phyloP scores from a whole-genome alignment of 1,140 invertebrate genomes.

The Drosophila tsacasi region DNA sequence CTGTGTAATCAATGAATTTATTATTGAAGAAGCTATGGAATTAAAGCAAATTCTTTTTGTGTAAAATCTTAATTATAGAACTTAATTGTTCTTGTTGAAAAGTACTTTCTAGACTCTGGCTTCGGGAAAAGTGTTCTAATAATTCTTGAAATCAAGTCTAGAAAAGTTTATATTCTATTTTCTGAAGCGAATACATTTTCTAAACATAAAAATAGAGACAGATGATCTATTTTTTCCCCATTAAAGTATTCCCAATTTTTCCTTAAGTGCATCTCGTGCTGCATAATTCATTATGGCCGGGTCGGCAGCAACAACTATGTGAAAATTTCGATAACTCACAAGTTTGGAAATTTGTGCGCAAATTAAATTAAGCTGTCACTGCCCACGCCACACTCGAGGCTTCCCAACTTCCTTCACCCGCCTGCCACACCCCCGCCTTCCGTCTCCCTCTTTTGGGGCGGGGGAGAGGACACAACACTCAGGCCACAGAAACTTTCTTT shows the following conservation, averaged over 20 bases:
- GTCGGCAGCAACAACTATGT: constrained; percentile 33
- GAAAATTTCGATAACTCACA: constrained; percentile 70
- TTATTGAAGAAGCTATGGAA: no score
- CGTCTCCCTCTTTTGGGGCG: constrained; percentile 1
- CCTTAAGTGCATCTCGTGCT: constrained; percentile 33
- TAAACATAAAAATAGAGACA: not conserved
- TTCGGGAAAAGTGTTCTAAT: not conserved
- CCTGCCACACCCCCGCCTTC: not conserved
- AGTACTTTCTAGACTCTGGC: not conserved
- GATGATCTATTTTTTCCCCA: not conserved
- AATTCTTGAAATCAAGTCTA: no score
- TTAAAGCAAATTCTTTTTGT: no score
- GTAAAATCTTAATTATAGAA: no score
- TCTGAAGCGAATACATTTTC: not conserved
- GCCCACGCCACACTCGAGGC: constrained; percentile 32
- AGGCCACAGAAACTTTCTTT: constrained; percentile 77
- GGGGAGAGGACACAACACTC: constrained; percentile 52
- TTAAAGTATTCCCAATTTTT: not conserved
- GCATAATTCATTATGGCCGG: constrained; percentile 74
- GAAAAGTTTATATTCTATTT: not conserved
- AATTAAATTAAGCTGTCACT: constrained; percentile 78
- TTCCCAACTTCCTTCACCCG: constrained; percentile 1
- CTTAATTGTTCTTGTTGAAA: no score
- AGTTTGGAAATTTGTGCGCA: constrained; percentile 72
- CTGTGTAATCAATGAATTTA: no score